A percentile compares a stretch with the other conserved stretches of the same genome.
phyloP scores from a whole-genome alignment of 2,888 invertebrate species.

The Diaperis boleti region DNA sequence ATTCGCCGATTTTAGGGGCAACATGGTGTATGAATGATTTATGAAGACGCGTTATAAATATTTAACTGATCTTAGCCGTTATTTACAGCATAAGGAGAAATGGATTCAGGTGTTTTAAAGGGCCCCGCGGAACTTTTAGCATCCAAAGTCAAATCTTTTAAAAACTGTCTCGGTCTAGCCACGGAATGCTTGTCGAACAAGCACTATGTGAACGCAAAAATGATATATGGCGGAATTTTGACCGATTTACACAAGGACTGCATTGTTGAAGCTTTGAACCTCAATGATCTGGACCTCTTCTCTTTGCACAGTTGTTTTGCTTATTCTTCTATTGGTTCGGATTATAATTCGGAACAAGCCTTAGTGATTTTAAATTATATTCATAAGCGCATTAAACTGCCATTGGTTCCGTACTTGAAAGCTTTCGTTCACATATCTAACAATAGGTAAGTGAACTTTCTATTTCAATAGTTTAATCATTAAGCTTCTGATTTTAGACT shows the following conservation, averaged over 20 bases:
- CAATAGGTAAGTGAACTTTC: slow-evolving; percentile 4
- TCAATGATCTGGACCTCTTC: slow-evolving; percentile 34
- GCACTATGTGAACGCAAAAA: slow-evolving; percentile 30
- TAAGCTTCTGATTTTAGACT: slow-evolving; percentile 6
- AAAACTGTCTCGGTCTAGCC: slow-evolving; percentile 24
- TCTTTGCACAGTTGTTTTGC: slow-evolving; percentile 35
- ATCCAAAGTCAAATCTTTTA: slow-evolving; percentile 27
- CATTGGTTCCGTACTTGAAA: slow-evolving; percentile 35
- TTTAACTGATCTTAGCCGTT: no score
- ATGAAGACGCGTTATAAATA: no score
- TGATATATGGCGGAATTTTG: slow-evolving; percentile 31
- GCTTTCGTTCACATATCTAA: slow-evolving; percentile 27
- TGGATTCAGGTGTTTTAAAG: slow-evolving; percentile 26
- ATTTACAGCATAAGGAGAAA: slow-evolving; percentile 13
- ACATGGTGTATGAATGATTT: no score
- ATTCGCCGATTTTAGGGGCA: no score
- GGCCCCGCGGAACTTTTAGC: slow-evolving; percentile 24
- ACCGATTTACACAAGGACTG: slow-evolving; percentile 22
- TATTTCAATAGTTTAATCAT: neutral
- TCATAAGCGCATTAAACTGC: slow-evolving; percentile 26
- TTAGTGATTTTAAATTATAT: slow-evolving; percentile 20
- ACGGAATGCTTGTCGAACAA: slow-evolving; percentile 22
- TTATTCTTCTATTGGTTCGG: slow-evolving; percentile 17
- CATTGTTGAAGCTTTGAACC: slow-evolving; percentile 16
- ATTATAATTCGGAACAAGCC: slow-evolving; percentile 25